phyloP scores from a whole-genome alignment of 2,888 invertebrate genomes.

The Archaeoteleia sp. region DNA sequence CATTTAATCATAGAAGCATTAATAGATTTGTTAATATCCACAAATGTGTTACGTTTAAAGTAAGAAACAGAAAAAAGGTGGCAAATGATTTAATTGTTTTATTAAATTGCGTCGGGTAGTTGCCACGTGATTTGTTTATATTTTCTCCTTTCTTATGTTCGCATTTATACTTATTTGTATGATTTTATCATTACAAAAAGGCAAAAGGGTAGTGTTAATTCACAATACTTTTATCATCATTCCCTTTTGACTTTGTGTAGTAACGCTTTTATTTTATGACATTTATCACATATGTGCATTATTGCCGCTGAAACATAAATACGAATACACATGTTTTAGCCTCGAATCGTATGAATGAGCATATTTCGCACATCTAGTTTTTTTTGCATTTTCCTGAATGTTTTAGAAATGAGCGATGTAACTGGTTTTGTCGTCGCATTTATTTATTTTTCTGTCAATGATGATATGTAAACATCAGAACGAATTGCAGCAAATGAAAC shows the following conservation, averaged over 20 bases:
- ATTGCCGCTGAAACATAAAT: conserved; percentile 50
- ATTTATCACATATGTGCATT: conserved; percentile 50
- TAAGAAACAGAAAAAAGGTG: background rate
- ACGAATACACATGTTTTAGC: conserved; percentile 31
- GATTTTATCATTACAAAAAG: conserved; percentile 32
- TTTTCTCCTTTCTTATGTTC: no score
- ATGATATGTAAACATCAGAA: conserved; percentile 32
- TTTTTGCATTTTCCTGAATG: conserved; percentile 9
- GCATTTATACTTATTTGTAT: conserved; percentile 13
- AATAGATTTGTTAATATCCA: no score
- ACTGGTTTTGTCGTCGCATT: background rate
- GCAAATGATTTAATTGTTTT: conserved; percentile 5
- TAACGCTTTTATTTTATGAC: conserved; percentile 43
- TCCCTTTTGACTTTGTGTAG: conserved; percentile 39
- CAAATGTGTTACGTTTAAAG: background rate
- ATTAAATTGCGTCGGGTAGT: conserved; percentile 31
- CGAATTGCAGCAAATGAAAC: conserved; percentile 16
- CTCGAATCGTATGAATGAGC: conserved; percentile 23
- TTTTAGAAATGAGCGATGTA: conserved; percentile 16
- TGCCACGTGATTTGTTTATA: conserved; percentile 35
- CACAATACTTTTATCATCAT: conserved; percentile 21
- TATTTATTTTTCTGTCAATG: conserved; percentile 25
- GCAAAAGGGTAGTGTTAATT: conserved; percentile 26
- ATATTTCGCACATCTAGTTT: conserved; percentile 21
- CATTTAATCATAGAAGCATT: no score